Conservation (phyloP, 2,888 invertebrate genomes). For the Mamestra brassicae region DNA sequence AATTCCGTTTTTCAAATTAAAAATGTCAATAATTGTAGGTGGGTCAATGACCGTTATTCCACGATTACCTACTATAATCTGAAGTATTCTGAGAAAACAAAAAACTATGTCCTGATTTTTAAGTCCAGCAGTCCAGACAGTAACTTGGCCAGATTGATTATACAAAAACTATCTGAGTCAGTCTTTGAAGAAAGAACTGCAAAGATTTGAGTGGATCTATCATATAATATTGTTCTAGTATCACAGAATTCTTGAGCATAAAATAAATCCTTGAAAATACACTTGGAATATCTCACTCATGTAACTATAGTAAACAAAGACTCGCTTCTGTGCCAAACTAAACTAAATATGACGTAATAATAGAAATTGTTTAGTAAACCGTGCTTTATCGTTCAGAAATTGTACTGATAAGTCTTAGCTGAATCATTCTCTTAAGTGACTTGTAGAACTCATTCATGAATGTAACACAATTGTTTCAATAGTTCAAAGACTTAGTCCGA, state of each 20-base stretch:
- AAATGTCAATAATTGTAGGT: too few species aligned
- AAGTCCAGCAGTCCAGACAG: too few species aligned
- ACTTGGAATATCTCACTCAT: slow-evolving; percentile 4
- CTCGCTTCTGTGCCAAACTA: slow-evolving; percentile 10
- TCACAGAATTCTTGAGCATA: neutral
- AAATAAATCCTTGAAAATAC: slow-evolving; percentile 6
- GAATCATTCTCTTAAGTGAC: slow-evolving; percentile 15
- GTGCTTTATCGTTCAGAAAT: slow-evolving; percentile 12
- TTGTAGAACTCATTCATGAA: slow-evolving; percentile 26
- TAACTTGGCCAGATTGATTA: too few species aligned
- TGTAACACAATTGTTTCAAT: neutral
- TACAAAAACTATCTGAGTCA: neutral
- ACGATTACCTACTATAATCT: too few species aligned
- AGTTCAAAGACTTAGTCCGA: neutral
- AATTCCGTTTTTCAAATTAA: too few species aligned
- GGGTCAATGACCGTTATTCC: too few species aligned
- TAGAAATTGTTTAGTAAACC: slow-evolving; percentile 18
- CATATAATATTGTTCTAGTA: neutral
- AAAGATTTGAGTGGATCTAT: neutral
- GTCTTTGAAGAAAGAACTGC: neutral
- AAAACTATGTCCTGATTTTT: too few species aligned
- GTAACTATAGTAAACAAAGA: slow-evolving; percentile 26
- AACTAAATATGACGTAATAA: slow-evolving; percentile 43
- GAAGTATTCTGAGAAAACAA: too few species aligned
- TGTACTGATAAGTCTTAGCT: slow-evolving; percentile 21